Evolutionary conservation across 2,888 invertebrate genomes (phyloP).

Genomic region (Isoperla grammatica): DNA sequence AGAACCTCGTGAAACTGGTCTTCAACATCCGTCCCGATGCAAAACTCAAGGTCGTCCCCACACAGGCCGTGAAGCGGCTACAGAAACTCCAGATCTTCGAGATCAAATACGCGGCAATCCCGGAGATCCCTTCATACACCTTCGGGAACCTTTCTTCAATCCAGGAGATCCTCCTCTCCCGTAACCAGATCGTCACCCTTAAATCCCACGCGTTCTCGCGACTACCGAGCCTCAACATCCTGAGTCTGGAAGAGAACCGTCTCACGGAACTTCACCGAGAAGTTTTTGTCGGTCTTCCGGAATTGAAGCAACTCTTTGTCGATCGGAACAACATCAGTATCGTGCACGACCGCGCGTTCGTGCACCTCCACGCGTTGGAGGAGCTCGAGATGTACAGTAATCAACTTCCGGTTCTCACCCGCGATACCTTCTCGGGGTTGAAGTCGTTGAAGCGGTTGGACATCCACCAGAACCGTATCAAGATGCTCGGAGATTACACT

Average conservation of each 20-base stretch:
- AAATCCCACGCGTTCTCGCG: constrained; percentile 67
- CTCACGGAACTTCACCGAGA: constrained; percentile 66
- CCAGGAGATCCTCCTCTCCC: constrained; percentile 52
- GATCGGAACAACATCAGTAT: constrained; percentile 77
- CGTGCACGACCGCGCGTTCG: constrained; percentile 79
- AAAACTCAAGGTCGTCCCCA: constrained; percentile 64
- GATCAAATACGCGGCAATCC: constrained; percentile 67
- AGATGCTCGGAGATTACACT: constrained; percentile 70
- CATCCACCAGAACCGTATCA: constrained; percentile 66
- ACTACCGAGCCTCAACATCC: constrained; percentile 59
- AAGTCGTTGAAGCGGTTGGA: constrained; percentile 67
- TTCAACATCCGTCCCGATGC: constrained; percentile 66
- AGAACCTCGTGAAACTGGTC: constrained; percentile 51
- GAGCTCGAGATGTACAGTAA: constrained; percentile 52
- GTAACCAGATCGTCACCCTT: constrained; percentile 63
- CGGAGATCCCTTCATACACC: constrained; percentile 61
- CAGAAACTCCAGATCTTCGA: constrained; percentile 60
- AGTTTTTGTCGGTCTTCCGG: constrained; percentile 66
- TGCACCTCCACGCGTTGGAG: constrained; percentile 56
- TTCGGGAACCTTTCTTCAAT: constrained; percentile 61
- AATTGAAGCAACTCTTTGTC: constrained; percentile 66
- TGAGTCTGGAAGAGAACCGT: constrained; percentile 66
- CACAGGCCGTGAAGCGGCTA: constrained; percentile 60
- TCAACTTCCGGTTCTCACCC: constrained; percentile 58
- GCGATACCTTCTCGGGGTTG: constrained; percentile 72